Base-by-base conservation (phyloP, 1,140 invertebrate species). In the Pectinophora gossypiella region DNA sequence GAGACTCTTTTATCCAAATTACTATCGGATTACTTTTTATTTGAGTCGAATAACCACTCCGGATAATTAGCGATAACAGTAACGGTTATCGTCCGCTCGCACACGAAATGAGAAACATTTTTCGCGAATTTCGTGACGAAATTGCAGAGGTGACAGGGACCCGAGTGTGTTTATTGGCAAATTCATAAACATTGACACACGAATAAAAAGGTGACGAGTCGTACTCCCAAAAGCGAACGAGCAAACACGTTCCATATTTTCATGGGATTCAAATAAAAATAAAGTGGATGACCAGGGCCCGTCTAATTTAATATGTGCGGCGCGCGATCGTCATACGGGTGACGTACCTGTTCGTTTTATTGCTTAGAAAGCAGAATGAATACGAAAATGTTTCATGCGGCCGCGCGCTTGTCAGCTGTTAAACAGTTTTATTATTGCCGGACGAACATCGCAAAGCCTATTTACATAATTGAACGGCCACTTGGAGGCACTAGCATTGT, bases 381-480 rank as follows among this genome's bases (percentile, higher is more conserved):
- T 67, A 74, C 68, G 72, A 76, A 74, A 81, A 76, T 69, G 73
- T 74, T 65, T 61, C 50, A 52, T 44, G 23, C 49, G 60, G 61
- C 32, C 55, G 68, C 58, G 56, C 75, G 71, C 70, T 78, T 76
- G 77, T 82, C 79, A 81, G 80, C 79, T 86, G 83, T 82, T 84
- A 83, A 84, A 83, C 79, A 85, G 76, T 87, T 87, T 78, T 84
- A 80, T 85, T 86, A 84, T 85, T 80, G 79, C 73, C 64, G 77
- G 75, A 78, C 73, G 79, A 74, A 74, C 76, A 83, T 76, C 65
- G 78, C 58, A 62, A 65, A 64, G 72, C 68, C 70, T 80, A 87
- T 87, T 87, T 87, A 81, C 83, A 87, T 87, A 87, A 87, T 87
- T 87, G 81, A 87, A 87, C 79, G 75, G 72, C 71, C 81, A 87